A percentile compares a stretch with the other conserved stretches of the same genome.
phyloP scores from a whole-genome alignment of 2,113 vertebrate species.

The Helogale parvula region DNA sequence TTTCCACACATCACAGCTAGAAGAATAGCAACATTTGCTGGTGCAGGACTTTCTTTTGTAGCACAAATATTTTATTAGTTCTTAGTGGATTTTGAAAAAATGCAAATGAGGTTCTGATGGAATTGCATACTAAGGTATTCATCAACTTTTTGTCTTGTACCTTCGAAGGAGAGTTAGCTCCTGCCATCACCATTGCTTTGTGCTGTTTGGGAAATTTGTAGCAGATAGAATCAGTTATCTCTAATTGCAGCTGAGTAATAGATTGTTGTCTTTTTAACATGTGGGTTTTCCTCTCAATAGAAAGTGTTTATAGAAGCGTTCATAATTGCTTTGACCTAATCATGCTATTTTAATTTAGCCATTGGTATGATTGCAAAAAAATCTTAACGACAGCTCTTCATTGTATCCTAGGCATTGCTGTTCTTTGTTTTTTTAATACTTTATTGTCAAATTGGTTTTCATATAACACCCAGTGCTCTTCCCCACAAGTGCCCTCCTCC shows the following conservation, averaged over 20 bases:
- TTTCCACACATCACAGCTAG: not conserved
- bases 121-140: not conserved
- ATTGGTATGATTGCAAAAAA: not conserved
- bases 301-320: not conserved
- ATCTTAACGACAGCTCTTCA: not conserved
- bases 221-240: not conserved
- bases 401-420: not conserved
- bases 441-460: no score
- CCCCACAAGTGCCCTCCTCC: no score
- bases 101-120: constrained; percentile 28
- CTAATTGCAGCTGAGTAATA: not conserved
- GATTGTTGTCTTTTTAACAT: not conserved
- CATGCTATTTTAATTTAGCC: not conserved
- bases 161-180: constrained; percentile 36
- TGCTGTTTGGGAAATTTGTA: constrained; percentile 20
- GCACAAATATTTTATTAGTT: constrained; percentile 33
- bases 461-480: no score
- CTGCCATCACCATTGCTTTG: constrained; percentile 15
- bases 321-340: constrained; percentile 14
- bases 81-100: not conserved
- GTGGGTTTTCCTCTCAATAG: not conserved
- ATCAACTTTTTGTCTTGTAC: constrained; percentile 15
- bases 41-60: constrained; percentile 7
- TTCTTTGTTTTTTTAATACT: not conserved
- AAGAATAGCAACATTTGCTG: not conserved